Evolutionary conservation across 1,140 invertebrate species (phyloP).

Genomic region (Phortica variegata): DNA sequence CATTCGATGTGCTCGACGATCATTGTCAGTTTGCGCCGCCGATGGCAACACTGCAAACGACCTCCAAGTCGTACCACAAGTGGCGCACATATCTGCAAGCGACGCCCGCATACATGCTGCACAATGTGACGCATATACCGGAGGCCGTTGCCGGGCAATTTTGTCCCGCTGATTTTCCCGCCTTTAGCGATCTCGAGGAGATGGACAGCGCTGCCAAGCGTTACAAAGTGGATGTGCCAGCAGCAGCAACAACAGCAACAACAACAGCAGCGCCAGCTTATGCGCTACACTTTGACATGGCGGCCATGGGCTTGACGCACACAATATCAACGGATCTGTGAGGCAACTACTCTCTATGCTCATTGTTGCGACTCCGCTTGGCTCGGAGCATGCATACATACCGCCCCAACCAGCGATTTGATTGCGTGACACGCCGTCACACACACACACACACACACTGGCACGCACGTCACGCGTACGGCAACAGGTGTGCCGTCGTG

Average conservation of each 20-base stretch:
- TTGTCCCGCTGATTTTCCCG: conserved; percentile 40
- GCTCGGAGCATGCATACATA: conserved; percentile 24
- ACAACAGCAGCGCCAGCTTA: conserved; percentile 15
- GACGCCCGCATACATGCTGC: conserved; percentile 39
- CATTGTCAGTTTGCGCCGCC: not conserved
- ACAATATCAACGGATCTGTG: conserved; percentile 40
- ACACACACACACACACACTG: no score
- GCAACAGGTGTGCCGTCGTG: conserved; percentile 12
- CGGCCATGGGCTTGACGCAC: conserved; percentile 26
- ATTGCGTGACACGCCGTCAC: no score
- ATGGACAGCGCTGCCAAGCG: conserved; percentile 50
- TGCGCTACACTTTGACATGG: no score
- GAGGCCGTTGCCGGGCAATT: conserved; percentile 51
- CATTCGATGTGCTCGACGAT: not conserved
- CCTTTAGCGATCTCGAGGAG: conserved; percentile 38
- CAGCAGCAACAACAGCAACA: not conserved
- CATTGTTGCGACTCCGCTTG: conserved; percentile 20
- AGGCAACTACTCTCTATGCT: conserved; percentile 7
- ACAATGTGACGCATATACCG: conserved; percentile 46
- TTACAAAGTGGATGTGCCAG: conserved; percentile 28
- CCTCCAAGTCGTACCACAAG: conserved; percentile 35
- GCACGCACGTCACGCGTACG: no score
- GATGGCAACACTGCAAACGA: not conserved
- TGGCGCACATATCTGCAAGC: conserved; percentile 45
- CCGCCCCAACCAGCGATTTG: no score